Evolutionary conservation across 2,888 invertebrate genomes (phyloP), one percentile per base, ranked within the genome.

Genomic region (Nematopogon swammerdamellus): DNA sequence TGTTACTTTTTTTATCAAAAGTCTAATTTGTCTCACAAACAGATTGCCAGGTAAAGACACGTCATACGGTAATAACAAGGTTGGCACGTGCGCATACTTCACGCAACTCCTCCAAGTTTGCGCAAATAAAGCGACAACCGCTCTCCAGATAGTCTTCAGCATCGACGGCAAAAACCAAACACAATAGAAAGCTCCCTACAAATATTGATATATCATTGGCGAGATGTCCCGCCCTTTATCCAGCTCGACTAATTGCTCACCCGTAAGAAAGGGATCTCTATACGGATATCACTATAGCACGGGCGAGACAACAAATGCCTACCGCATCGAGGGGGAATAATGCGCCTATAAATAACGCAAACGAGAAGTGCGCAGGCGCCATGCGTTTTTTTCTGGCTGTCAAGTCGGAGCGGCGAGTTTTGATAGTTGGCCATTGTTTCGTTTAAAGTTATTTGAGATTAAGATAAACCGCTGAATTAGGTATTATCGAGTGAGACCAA

Each of bases 311-410:
- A 3, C 8, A 3, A 14, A 36, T 8, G 36, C 36, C 36, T 36
- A 36, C 36, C 36, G n/a, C 36, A 14, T 36, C 36, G 36, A 36
- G 47, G 50, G 20, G 18, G 45, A 61, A 62, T 66, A 64, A 65
- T 64, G 63, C 65, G 61, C 53, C 69, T 65, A 74, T 74, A 75
- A 74, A 74, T 72, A 72, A 70, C 66, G 59, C 56, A 62, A 36
- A 63, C 64, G 64, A 65, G 63, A 68, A 70, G 70, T 65, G 65
- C 62, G 63, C 66, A 70, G 75, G 75, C 75, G 74, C 75, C 75
- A 71, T 63, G 60, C 56, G 59, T 64, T 65, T 69, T 68, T 67
- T 58, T 58, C 56, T 58, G 36, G n/a, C 36, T 36, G 36, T 53
- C 55, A 51, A 58, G 57, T 54, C 57, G 58, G 62, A 59, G 59